These are phyloP conservation scores for Dendronephthya gigantea DNA, from an alignment of 64 coral and sea anemone species.

Conservation along the genomic window DNA sequence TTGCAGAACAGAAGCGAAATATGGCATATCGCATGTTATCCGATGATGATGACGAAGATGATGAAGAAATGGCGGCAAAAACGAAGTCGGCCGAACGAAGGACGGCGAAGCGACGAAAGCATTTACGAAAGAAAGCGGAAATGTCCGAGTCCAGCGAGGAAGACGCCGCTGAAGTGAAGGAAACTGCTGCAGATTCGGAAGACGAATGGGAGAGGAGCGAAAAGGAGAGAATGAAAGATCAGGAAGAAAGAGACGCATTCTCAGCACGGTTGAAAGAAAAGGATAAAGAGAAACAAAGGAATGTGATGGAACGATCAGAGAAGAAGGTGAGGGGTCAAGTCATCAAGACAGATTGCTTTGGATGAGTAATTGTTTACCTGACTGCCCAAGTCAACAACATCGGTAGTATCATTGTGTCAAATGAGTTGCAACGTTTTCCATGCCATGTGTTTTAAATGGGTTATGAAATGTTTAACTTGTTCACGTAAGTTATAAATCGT, in stretches of 20 bases:
- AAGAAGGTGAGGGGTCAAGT: slow-evolving; percentile 55
- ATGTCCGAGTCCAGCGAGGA: slow-evolving; percentile 48
- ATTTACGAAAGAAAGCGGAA: slow-evolving; percentile 69
- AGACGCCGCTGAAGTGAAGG: slow-evolving; percentile 30
- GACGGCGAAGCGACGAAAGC: slow-evolving; percentile 66
- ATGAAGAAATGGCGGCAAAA: slow-evolving; percentile 31
- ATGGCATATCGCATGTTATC: slow-evolving; percentile 64
- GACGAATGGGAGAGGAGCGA: slow-evolving; percentile 93
- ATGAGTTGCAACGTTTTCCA: no score
- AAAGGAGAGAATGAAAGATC: slow-evolving; percentile 54
- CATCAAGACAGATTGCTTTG: no score
- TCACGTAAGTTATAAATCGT: no score
- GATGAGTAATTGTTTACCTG: no score
- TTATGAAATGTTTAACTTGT: no score
- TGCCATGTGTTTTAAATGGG: no score
- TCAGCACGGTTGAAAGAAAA: slow-evolving; percentile 60
- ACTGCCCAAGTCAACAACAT: no score
- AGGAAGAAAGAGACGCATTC: slow-evolving; percentile 90
- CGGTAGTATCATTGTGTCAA: no score
- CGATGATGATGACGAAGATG: slow-evolving; percentile 75
- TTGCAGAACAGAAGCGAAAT: slow-evolving; percentile 65
- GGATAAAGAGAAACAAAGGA: slow-evolving; percentile 92
- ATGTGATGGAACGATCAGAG: slow-evolving; percentile 77
- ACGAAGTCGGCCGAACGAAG: slow-evolving; percentile 22
- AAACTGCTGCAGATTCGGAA: slow-evolving; percentile 44